These are phyloP conservation scores for Drosophila jambulina DNA, from an alignment of 1,140 invertebrate genomes.

Conservation along the genomic window DNA sequence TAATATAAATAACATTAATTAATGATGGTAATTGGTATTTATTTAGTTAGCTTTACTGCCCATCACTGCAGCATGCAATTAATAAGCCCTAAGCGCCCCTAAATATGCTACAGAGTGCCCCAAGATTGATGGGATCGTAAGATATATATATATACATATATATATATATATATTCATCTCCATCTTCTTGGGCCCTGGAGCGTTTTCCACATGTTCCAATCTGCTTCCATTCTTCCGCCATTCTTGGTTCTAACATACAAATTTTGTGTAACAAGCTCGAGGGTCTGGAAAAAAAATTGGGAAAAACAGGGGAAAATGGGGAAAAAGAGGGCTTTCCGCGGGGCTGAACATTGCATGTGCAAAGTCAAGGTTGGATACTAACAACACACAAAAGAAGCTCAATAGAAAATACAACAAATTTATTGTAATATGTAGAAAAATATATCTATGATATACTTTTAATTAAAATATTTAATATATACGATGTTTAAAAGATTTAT, in stretches of 20 bases:
- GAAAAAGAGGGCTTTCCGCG: background rate
- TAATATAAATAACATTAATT: no score
- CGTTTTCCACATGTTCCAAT: constrained; percentile 21
- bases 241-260: constrained; percentile 25
- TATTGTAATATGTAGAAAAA: background rate
- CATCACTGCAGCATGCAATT: constrained; percentile 1
- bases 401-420: constrained; percentile 2
- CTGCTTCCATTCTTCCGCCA: constrained; percentile 1
- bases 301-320: background rate
- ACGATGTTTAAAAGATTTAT: no score
- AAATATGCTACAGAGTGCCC: constrained; percentile 11
- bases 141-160: no score
- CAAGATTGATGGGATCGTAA: constrained; percentile 14
- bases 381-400: constrained; percentile 20
- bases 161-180: constrained; percentile 6
- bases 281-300: background rate
- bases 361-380: constrained; percentile 69
- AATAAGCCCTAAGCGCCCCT: background rate
- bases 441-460: background rate
- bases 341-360: constrained; percentile 66
- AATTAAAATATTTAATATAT: no score
- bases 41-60: background rate
- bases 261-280: constrained; percentile 25
- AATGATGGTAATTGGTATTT: background rate
- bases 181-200: constrained; percentile 6